Percentiles rank a stretch among this genome's conserved stretches.
Evolutionary conservation across 1,140 invertebrate genomes (phyloP).

Genomic region (Drosophila chauvacae): DNA sequence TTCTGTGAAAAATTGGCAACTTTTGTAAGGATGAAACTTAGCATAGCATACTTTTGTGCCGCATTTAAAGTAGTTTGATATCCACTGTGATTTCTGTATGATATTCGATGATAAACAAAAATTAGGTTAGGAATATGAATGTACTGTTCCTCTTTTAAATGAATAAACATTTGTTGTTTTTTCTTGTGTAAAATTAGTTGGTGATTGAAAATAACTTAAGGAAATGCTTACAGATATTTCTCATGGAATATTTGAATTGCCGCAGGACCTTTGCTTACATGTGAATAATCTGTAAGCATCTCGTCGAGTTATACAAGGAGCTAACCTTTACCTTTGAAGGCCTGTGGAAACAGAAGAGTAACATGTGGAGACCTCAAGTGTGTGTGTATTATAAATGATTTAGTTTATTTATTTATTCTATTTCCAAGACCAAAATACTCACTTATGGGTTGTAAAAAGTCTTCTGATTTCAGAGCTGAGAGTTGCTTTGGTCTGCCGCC

Average conservation of each 20-base stretch:
- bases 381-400: no score
- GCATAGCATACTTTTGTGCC: background rate
- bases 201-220: background rate
- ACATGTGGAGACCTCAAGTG: background rate
- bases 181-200: background rate
- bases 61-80: background rate
- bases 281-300: constrained; percentile 9
- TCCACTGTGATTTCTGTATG: background rate
- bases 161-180: background rate
- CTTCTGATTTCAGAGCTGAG: background rate
- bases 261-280: background rate
- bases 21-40: background rate
- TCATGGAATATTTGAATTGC: background rate
- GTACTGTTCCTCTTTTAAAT: background rate
- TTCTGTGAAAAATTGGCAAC: fast-evolving
- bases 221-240: constrained; percentile 5
- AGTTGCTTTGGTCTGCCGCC: constrained; percentile 7
- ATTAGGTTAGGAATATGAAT: background rate
- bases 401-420: background rate
- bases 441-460: background rate
- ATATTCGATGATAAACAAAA: background rate
- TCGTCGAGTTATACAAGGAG: background rate
- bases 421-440: background rate
- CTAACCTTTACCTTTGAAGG: background rate
- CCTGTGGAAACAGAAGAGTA: background rate